A percentile compares a stretch with the other conserved stretches of the same genome.
These are phyloP conservation scores for Tenodera sinensis DNA, from an alignment of 2,888 invertebrate genomes.

Conservation along the genomic window DNA sequence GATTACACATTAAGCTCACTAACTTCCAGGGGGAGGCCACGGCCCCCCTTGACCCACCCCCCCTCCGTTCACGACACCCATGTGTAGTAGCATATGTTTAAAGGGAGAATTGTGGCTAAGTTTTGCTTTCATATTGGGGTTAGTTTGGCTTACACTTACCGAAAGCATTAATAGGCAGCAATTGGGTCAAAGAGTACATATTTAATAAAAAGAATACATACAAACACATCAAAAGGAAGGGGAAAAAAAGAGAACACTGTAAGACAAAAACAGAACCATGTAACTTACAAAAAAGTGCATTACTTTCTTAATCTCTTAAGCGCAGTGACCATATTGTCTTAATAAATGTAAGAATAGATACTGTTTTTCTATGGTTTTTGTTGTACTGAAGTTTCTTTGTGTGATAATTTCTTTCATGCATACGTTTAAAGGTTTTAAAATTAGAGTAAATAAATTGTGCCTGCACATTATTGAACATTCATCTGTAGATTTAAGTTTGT, in stretches of 20 bases:
- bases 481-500: neutral
- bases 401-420: neutral
- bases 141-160: neutral
- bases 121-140: neutral
- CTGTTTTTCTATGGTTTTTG: neutral
- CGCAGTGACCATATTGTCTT: neutral
- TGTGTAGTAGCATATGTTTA: neutral
- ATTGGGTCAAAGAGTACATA: slow-evolving; percentile 60
- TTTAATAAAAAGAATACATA: slow-evolving; percentile 55
- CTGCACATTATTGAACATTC: neutral
- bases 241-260: slow-evolving; percentile 47
- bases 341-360: neutral
- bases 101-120: neutral
- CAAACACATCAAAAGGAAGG: slow-evolving; percentile 51
- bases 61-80: no score
- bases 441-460: neutral
- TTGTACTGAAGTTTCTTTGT: neutral
- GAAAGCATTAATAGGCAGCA: slow-evolving; percentile 51
- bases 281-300: slow-evolving; percentile 13
- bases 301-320: neutral
- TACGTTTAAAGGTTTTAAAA: neutral
- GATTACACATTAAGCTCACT: no score
- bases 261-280: slow-evolving; percentile 50
- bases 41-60: no score
- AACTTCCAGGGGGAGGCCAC: no score